Conservation (phyloP, 2,888 invertebrate species). For the Temnothorax unifasciatus region DNA sequence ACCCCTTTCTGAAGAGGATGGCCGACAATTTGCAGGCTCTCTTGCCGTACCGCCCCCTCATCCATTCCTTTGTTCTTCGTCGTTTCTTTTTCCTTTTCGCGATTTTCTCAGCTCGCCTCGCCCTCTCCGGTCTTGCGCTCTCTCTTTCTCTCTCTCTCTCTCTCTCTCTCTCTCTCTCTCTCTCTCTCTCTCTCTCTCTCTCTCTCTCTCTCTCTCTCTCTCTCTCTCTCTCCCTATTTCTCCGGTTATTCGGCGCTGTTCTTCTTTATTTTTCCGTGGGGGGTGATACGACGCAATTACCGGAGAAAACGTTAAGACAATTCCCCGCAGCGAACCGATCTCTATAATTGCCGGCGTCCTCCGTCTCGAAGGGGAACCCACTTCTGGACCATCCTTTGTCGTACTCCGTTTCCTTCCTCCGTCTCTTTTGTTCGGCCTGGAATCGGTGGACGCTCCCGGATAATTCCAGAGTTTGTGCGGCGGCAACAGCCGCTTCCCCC, state of each 20-base stretch:
- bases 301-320: constrained; percentile 74
- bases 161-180: constrained; percentile 22
- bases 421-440: constrained; percentile 11
- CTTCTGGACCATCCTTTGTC: constrained; percentile 63
- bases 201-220: neutral
- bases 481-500: neutral
- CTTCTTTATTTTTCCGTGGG: constrained; percentile 39
- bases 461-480: constrained; percentile 42
- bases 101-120: constrained; percentile 22
- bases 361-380: constrained; percentile 15
- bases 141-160: constrained; percentile 19
- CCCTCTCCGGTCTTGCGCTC: neutral
- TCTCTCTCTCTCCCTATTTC: constrained; percentile 45
- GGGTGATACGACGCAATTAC: constrained; percentile 76
- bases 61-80: constrained; percentile 14
- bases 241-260: constrained; percentile 18
- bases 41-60: constrained; percentile 16
- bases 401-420: constrained; percentile 24
- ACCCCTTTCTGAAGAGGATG: constrained; percentile 32
- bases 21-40: constrained; percentile 40
- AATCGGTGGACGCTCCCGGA: constrained; percentile 17
- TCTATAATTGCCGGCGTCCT: constrained; percentile 73
- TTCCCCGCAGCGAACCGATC: constrained; percentile 70
- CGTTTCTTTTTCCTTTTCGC: constrained; percentile 33
- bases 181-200: constrained; percentile 13